Evolutionary conservation across 2,888 invertebrate species (phyloP).

Genomic region (Electrophaes corylata): DNA sequence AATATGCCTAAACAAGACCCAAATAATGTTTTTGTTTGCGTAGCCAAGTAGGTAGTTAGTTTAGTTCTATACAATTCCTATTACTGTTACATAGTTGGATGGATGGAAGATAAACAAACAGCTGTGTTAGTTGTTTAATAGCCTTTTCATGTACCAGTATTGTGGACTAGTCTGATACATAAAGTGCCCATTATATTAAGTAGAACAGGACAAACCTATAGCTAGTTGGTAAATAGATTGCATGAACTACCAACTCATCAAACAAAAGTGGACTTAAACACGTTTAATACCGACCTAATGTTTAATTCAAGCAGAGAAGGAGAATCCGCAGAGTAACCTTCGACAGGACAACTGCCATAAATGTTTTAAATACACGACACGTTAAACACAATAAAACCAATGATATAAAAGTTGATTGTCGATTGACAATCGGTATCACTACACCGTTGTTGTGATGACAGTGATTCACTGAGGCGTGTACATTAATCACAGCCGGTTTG

Average conservation of each 20-base stretch:
- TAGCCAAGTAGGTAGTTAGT: constrained; percentile 13
- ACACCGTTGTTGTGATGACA: constrained; percentile 58
- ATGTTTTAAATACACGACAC: constrained; percentile 38
- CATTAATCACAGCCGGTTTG: constrained; percentile 58
- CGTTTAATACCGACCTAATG: constrained; percentile 22
- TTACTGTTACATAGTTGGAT: constrained; percentile 12
- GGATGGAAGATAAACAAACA: constrained; percentile 35
- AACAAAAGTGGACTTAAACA: constrained; percentile 15
- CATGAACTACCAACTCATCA: constrained; percentile 7
- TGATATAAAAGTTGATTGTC: constrained; percentile 36
- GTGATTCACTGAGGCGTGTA: constrained; percentile 61
- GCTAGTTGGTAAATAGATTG: constrained; percentile 14
- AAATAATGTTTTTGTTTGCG: constrained; percentile 19
- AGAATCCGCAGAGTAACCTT: constrained; percentile 20
- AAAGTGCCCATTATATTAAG: constrained; percentile 37
- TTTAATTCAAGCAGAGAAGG: constrained; percentile 27
- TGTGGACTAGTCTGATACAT: constrained; percentile 37
- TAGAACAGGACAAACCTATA: constrained; percentile 32
- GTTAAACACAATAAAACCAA: constrained; percentile 31
- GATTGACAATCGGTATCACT: constrained; percentile 55
- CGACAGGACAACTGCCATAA: constrained; percentile 22
- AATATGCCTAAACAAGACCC: constrained; percentile 21
- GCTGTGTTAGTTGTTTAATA: constrained; percentile 36
- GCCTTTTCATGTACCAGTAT: constrained; percentile 40
- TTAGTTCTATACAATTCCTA: constrained; percentile 18